Base-by-base conservation (phyloP, 37 sponge, comb jelly and placozoan species). In the Oopsacas minuta region DNA sequence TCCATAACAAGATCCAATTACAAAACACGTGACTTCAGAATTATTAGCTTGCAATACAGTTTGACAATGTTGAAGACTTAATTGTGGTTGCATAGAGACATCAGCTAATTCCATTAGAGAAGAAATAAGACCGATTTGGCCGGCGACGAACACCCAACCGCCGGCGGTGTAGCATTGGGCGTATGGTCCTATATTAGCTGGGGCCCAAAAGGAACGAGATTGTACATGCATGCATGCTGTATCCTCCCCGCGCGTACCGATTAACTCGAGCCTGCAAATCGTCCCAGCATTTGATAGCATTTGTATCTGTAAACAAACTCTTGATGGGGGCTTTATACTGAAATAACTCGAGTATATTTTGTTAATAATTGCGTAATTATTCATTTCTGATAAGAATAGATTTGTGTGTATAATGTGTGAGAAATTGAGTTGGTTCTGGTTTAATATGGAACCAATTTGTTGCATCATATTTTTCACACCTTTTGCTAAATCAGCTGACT, bases 141-240 rank as follows among this genome's bases (percentile, higher is more conserved):
- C 94, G 84, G 94, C 90, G 1, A 39, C 23, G 30, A 88, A 86
- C 38, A 94, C 89, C n/a, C 86, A 1, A 1, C 61, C 23, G 0
- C 38, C 39, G 46, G 90, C 92, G 25, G 51, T 86, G 38, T 87
- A 86, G 8, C 93, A 90, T 52, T 94, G 94, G 37, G 93, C 90
- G 81, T 94, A 94, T 1, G 94, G 94, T 0, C 94, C 94, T 85
- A 94, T 94, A 42, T 94, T 94, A 10, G 92, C 94, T 36, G 94
- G 92, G 0, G 94, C 94, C 94, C 94, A 94, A 36, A 90, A 88
- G 0, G 92, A 92, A 23, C 84, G 34, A 0, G 90, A 89, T 91
- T 94, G 94, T 34, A 94, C 94, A 39, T 94, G 94, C 89, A 93
- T 88, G 81, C 83, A 81, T 35, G 36, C 52, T 35, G 82, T 37